Evolutionary conservation across 1,140 invertebrate genomes (phyloP).

Genomic region (Lordiphosa stackelbergi): DNA sequence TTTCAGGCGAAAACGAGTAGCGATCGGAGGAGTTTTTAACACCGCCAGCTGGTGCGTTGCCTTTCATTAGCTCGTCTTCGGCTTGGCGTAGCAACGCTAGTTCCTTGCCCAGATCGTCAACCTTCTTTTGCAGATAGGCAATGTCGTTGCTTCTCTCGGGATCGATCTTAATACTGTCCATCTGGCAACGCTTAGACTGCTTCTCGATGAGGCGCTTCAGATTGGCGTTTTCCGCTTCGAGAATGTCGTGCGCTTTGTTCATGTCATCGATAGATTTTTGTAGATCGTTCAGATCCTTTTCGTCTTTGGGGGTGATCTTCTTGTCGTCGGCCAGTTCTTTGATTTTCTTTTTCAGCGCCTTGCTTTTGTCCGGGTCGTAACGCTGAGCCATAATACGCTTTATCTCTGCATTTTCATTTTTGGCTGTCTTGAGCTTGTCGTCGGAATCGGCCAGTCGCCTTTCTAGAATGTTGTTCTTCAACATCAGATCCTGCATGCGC

Average conservation of each 20-base stretch:
- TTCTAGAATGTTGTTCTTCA: conserved; percentile 49
- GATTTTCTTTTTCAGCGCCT: conserved; percentile 52
- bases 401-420: conserved; percentile 47
- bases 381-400: conserved; percentile 59
- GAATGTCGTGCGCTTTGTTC: conserved; percentile 60
- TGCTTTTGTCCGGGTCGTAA: conserved; percentile 46
- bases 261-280: conserved; percentile 56
- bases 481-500: conserved; percentile 40
- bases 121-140: conserved; percentile 53
- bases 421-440: conserved; percentile 32
- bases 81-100: conserved; percentile 45
- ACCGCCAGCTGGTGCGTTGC: neutral
- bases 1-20: conserved; percentile 13
- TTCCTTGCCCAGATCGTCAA: conserved; percentile 57
- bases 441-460: conserved; percentile 31
- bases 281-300: conserved; percentile 41
- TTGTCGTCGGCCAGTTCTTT: conserved; percentile 34
- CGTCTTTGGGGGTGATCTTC: conserved; percentile 54
- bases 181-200: conserved; percentile 34
- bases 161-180: conserved; percentile 49
- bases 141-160: conserved; percentile 57
- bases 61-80: conserved; percentile 47
- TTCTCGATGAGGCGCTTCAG: conserved; percentile 63
- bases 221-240: conserved; percentile 56
- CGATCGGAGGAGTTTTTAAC: neutral